Percentiles rank a stretch among this genome's conserved stretches.
Evolutionary conservation across 1,140 invertebrate genomes (phyloP).

Genomic region (Linepithema humile): DNA sequence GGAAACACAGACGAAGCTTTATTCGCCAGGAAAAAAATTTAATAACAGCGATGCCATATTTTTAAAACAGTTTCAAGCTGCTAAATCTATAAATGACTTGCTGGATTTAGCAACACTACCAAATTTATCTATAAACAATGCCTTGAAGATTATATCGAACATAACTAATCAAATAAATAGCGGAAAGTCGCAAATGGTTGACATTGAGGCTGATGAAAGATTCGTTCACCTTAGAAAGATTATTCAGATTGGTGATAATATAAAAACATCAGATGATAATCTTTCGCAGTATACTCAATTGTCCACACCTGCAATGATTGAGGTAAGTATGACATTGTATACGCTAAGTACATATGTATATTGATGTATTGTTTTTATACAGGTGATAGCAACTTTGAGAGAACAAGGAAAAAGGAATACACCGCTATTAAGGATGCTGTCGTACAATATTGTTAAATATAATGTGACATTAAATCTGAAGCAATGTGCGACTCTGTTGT

Average conservation of each 20-base stretch:
- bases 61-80: constrained; percentile 4
- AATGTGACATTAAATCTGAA: constrained; percentile 18
- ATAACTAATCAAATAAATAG: constrained; percentile 45
- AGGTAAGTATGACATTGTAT: constrained; percentile 5
- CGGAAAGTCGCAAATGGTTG: neutral
- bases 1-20: neutral
- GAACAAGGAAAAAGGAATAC: constrained; percentile 38
- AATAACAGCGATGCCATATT: neutral
- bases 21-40: neutral
- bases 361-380: constrained; percentile 5
- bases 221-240: constrained; percentile 29
- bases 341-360: neutral
- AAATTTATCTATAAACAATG: neutral
- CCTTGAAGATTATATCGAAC: constrained; percentile 14
- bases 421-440: constrained; percentile 25
- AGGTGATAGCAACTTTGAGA: constrained; percentile 23
- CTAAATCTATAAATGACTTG: constrained; percentile 27
- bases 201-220: constrained; percentile 19
- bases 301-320: constrained; percentile 42
- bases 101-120: constrained; percentile 12
- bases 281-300: constrained; percentile 10
- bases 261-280: neutral
- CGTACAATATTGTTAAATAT: constrained; percentile 39
- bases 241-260: neutral
- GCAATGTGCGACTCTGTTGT: constrained; percentile 24